Evolutionary conservation across 2,113 vertebrate genomes (phyloP), one percentile per base, ranked within the genome.

Genomic region (Geococcyx californianus): DNA sequence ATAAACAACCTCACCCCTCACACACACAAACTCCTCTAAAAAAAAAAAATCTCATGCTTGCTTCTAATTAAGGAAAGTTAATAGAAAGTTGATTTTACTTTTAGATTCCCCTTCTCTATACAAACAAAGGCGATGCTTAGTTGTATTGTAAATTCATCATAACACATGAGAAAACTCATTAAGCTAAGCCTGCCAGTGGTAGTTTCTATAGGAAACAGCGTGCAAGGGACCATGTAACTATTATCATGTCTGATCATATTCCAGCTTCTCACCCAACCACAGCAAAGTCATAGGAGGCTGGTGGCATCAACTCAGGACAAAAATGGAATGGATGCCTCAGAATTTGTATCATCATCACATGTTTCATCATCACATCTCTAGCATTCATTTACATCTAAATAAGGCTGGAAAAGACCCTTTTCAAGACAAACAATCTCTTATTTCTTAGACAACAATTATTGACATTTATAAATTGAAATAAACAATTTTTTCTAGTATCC

Each of bases 31-130:
- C 40, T 13, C 40, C 40, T 13, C 40, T 13, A 49, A 49, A 49
- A 23, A 24, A 49, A 21, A 49, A 16, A 8, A 18, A 17, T 3
- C 5, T 20, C 3, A 10, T 44, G 4, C 3, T 68, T 0, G 0
- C 3, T 76, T 76, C 45, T 33, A 16, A 25, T 17, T 54, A 26
- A 54, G 87, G 20, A 72, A 85, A 79, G 58, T 26, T 0, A 73
- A 29, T 7, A 31, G 38, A 47, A 63, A 70, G 5, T 44, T 70
- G 26, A 63, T 31, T 78, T 79, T 68, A 0, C 0, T 70, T n/a
- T 62, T 73, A 49, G 70, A 11, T 75, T 47, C 15, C 18, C 7
- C 33, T 75, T 38, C 56, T 47, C 24, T 47, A 3, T 7, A 58
- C 12, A 52, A 44, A 68, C 17, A 8, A 51, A 10, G 29, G 11